These are phyloP conservation scores for Holacanthella duospinosa DNA, from an alignment of 2,888 invertebrate genomes.

Conservation along the genomic window DNA sequence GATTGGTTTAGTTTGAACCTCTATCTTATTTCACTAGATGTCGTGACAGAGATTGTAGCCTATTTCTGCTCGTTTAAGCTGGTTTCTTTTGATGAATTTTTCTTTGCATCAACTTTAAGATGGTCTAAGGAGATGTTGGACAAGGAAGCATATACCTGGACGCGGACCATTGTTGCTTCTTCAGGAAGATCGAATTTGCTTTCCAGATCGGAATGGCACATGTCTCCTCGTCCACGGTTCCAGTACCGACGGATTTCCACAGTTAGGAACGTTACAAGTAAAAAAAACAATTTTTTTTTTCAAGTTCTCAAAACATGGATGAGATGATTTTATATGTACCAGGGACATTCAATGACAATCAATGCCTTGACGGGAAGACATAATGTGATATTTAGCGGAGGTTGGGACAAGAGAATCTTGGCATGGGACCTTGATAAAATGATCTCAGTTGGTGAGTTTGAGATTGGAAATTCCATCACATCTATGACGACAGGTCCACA, in stretches of 20 bases:
- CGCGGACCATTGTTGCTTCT: conserved; percentile 48
- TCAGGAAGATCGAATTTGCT: conserved; percentile 42
- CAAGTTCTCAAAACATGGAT: too few species aligned
- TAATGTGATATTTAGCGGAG: conserved; percentile 43
- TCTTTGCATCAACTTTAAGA: too few species aligned
- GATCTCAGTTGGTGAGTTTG: conserved; percentile 37
- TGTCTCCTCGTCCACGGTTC: conserved; percentile 48
- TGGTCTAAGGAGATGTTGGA: too few species aligned
- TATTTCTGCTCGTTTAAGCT: too few species aligned
- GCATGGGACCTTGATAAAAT: conserved; percentile 43
- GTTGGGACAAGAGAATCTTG: conserved; percentile 46
- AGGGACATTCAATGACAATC: conserved; percentile 46
- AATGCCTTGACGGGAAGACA: conserved; percentile 42
- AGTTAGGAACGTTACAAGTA: conserved; percentile 21
- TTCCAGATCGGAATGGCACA: conserved; percentile 49
- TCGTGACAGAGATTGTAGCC: too few species aligned
- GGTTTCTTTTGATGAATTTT: too few species aligned
- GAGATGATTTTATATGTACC: too few species aligned
- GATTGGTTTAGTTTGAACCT: too few species aligned
- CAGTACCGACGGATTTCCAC: conserved; percentile 40
- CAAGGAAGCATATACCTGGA: conserved; percentile 43
- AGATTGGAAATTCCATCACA: conserved; percentile 30
- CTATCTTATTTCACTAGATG: too few species aligned
- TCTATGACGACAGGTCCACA: not conserved
- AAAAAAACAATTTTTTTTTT: not conserved